Evolutionary conservation across 1,140 invertebrate genomes (phyloP).

Genomic region (Euglossa dilemma): DNA sequence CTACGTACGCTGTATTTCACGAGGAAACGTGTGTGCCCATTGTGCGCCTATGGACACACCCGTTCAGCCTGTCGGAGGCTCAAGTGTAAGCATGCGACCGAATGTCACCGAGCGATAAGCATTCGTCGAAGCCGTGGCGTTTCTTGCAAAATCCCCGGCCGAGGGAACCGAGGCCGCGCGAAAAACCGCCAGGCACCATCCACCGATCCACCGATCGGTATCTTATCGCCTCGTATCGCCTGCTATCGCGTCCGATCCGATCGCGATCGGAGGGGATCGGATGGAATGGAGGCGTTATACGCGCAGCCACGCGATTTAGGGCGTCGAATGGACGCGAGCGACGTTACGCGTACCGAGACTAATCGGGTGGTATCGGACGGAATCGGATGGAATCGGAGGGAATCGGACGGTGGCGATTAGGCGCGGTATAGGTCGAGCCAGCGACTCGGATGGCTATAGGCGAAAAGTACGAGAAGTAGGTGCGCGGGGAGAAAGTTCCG

Average conservation of each 20-base stretch:
- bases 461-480: conserved; percentile 21
- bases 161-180: too few species aligned
- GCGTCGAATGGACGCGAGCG: background rate
- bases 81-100: conserved; percentile 55
- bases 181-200: too few species aligned
- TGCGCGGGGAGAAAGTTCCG: conserved; percentile 27
- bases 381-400: background rate
- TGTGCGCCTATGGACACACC: conserved; percentile 23
- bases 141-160: background rate
- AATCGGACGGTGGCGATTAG: background rate
- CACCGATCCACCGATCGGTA: background rate
- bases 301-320: background rate
- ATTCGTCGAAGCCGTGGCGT: conserved; percentile 52
- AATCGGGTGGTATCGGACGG: background rate
- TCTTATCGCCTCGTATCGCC: too few species aligned
- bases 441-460: background rate
- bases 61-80: conserved; percentile 40
- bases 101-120: conserved; percentile 70
- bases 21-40: conserved; percentile 38
- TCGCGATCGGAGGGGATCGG: too few species aligned
- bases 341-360: background rate
- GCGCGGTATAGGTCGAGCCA: background rate
- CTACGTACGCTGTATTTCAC: conserved; percentile 15
- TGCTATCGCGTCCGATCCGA: too few species aligned
- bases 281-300: too few species aligned